A percentile compares a stretch with the other conserved stretches of the same genome.
Evolutionary conservation across 2,113 vertebrate genomes (phyloP).

Genomic region (Erythrocercus mccallii): DNA sequence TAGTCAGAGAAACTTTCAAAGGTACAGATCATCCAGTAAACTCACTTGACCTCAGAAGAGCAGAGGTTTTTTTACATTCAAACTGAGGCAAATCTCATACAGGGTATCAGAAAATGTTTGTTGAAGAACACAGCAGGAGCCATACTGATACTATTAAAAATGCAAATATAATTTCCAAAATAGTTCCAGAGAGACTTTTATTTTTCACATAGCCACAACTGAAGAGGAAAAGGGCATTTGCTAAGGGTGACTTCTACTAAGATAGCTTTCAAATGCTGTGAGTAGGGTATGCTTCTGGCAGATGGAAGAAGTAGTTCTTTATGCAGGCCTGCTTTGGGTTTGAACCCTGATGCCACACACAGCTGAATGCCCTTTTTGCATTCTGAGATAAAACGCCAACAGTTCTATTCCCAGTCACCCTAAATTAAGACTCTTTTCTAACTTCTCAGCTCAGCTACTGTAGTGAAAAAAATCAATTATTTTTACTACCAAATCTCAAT

Average conservation of each 20-base stretch:
- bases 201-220: not conserved
- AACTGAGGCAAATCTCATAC: not conserved
- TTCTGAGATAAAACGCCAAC: not conserved
- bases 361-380: not conserved
- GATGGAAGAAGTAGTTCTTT: not conserved
- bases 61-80: not conserved
- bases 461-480: not conserved
- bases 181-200: not conserved
- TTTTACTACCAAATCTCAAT: not conserved
- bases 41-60: not conserved
- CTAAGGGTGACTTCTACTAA: not conserved
- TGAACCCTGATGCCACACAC: not conserved
- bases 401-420: not conserved
- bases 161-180: conserved; percentile 26
- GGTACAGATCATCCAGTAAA: not conserved
- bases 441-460: not conserved
- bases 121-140: not conserved
- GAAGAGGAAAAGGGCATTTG: not conserved
- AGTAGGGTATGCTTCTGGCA: not conserved
- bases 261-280: not conserved
- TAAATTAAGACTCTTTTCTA: not conserved
- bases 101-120: not conserved
- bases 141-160: conserved; percentile 20
- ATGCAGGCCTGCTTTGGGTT: not conserved
- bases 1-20: conserved; percentile 20